phyloP scores from a whole-genome alignment of 2,888 invertebrate genomes.

The Tholera decimalis region DNA sequence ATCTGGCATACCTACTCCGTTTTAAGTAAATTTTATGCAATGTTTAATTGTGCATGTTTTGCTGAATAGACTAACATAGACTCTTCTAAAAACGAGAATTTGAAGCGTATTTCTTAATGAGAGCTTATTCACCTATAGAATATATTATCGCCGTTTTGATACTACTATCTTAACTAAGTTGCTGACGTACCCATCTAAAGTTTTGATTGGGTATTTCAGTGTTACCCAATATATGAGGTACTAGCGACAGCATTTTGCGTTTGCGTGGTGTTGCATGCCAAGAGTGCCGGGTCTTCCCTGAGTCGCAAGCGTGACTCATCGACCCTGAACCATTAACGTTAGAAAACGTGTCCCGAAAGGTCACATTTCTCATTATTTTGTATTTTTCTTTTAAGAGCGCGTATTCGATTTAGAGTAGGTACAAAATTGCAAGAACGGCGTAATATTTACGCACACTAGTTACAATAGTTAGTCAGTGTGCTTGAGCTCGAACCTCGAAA shows the following conservation, averaged over 20 bases:
- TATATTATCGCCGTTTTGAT: constrained; percentile 51
- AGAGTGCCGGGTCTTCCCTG: constrained; percentile 85
- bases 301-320: constrained; percentile 82
- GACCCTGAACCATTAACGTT: constrained; percentile 84
- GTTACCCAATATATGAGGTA: constrained; percentile 49
- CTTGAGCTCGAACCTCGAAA: no score
- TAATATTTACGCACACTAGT: no score
- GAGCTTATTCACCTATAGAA: constrained; percentile 30
- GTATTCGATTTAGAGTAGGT: no score
- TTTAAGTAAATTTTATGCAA: constrained; percentile 29
- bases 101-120: constrained; percentile 28
- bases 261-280: constrained; percentile 78
- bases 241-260: constrained; percentile 68
- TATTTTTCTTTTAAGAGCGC: no score
- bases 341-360: constrained; percentile 76
- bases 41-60: constrained; percentile 42
- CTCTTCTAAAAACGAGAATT: constrained; percentile 8
- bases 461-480: no score
- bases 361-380: constrained; percentile 68
- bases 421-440: no score
- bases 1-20: constrained; percentile 1
- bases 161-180: constrained; percentile 54
- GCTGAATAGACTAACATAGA: constrained; percentile 16
- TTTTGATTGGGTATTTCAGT: constrained; percentile 41
- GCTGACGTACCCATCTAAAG: constrained; percentile 53